phyloP scores from a whole-genome alignment of 2,888 invertebrate genomes.

The Coecobrya sp. region DNA sequence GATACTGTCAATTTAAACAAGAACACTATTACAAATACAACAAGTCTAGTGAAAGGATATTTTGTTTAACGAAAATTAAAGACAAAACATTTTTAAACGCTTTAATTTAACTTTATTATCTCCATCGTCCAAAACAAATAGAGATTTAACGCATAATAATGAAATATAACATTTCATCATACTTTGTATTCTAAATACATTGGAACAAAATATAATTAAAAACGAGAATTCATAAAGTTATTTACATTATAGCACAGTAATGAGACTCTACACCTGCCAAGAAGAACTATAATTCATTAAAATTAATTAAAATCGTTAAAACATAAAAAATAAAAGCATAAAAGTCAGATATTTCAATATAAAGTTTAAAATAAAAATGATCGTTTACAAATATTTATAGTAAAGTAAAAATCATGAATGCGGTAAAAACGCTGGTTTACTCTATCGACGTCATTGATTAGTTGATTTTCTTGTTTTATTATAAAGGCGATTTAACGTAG shows the following conservation, averaged over 20 bases:
- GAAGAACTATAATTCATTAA: not conserved
- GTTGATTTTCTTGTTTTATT: conserved; percentile 10
- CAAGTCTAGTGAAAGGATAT: too few relatives aligned
- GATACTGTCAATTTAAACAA: not conserved
- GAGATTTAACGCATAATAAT: not conserved
- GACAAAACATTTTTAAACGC: not conserved
- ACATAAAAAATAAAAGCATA: not conserved
- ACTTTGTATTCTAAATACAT: not conserved
- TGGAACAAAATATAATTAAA: not conserved
- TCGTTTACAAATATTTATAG: too few relatives aligned
- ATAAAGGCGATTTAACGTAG: not conserved
- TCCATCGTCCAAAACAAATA: not conserved
- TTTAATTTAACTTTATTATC: not conserved
- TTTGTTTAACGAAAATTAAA: too few relatives aligned
- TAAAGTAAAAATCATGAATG: not conserved
- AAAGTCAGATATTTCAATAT: not conserved
- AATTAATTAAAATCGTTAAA: not conserved
- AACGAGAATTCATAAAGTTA: not conserved
- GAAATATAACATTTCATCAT: not conserved
- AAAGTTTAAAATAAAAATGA: not conserved
- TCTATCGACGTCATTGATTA: conserved; percentile 11
- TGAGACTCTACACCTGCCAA: too few relatives aligned
- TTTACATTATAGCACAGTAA: too few relatives aligned
- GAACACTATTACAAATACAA: not conserved
- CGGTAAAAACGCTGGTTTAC: not conserved